phyloP scores from a whole-genome alignment of 2,888 invertebrate genomes.

The Agrochola lota region DNA sequence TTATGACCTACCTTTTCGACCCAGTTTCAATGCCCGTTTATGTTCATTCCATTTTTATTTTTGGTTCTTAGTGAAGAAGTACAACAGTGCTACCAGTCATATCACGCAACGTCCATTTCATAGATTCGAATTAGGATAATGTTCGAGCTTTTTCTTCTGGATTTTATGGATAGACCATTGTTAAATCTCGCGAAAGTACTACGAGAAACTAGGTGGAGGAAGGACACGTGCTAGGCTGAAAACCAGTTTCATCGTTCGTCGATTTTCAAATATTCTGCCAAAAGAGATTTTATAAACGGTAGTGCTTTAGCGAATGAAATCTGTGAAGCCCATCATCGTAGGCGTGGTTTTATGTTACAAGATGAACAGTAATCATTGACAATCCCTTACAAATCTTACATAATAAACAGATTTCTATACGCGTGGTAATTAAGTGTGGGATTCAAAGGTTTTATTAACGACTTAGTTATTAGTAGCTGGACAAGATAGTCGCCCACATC shows the following conservation, averaged over 20 bases:
- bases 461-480: constrained; percentile 55
- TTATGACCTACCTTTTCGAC: constrained; percentile 50
- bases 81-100: neutral
- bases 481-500: constrained; percentile 58
- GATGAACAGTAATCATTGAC: constrained; percentile 43
- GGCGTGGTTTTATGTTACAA: constrained; percentile 43
- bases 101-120: neutral
- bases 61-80: neutral
- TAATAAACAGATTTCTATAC: constrained; percentile 47
- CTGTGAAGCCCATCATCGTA: constrained; percentile 9
- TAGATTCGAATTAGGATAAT: neutral
- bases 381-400: constrained; percentile 40
- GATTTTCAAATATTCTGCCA: neutral
- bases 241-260: neutral
- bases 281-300: constrained; percentile 19
- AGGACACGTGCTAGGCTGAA: neutral
- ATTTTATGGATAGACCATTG: neutral
- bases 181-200: neutral
- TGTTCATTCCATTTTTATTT: constrained; percentile 11
- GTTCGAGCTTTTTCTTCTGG: neutral
- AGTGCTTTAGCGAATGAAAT: constrained; percentile 4
- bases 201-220: too few species aligned
- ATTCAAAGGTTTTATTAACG: constrained; percentile 52
- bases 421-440: constrained; percentile 63
- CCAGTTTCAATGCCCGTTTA: constrained; percentile 31